Base-by-base conservation (phyloP, 2,113 vertebrate genomes). In the Mus pahari region DNA sequence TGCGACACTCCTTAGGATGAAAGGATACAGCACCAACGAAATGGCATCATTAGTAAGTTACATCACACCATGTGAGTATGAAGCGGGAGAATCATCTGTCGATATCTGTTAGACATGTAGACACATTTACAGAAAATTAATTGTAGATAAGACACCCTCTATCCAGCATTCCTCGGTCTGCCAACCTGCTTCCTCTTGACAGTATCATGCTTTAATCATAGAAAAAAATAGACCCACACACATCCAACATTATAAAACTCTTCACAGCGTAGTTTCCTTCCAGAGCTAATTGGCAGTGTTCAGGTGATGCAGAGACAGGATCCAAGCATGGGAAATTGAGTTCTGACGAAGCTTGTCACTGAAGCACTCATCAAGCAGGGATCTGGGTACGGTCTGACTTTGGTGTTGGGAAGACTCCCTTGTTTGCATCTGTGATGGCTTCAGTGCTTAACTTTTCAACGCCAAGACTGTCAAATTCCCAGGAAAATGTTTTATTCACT, bases 401-500 rank as follows among this genome's bases (percentile, higher is more conserved):
- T 19, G 60, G 66, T 55, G 33, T 55, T 48, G 89, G 78, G 33
- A 89, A 48, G 42, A 42, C 60, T 26, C n/a, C 3, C 94, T 94
- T 89, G 83, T 87, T 91, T 96, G 50, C 91, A 62, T 95, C 96
- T 90, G n/a, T 79, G 78, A 93, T 45, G 92, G 74, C 92, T 87
- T 86, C 13, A 33, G 50, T 68, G 73, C 91, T 97, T 92, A 96
- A 97, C 89, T 94, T 97, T 93, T 94, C 96, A 92, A 71, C 14
- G 14, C 86, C 16, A 17, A 82, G 81, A 64, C 74, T 95, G 93
- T 97, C 95, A 89, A 7, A 89, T 86, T 94, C 90, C 94, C 89
- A 70, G 36, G 77, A 94, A 94, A 89, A 92, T 58, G 82, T 96
- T 97, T 95, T 92, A 89, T 95, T 95, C 60, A 26, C 95, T 93